These are phyloP conservation scores for Heterotilapia buettikoferi DNA, from an alignment of 2,113 vertebrate genomes.

Conservation along the genomic window DNA sequence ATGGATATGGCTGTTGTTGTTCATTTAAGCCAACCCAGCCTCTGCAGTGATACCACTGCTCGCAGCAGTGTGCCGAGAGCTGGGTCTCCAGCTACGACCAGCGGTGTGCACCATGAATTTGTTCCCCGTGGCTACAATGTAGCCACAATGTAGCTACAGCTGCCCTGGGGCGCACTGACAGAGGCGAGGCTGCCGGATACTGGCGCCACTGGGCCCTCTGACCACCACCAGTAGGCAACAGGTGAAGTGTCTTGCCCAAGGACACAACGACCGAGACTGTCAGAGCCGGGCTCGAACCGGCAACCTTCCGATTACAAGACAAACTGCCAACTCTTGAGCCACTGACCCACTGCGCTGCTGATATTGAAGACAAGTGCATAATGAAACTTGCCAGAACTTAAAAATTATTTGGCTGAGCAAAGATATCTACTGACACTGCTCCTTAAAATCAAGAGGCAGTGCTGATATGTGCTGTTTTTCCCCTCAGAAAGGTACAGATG, in stretches of 20 bases:
- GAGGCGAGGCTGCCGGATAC: too few species aligned
- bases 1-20: not conserved
- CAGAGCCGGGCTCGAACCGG: too few species aligned
- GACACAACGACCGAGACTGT: too few species aligned
- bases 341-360: fast-evolving
- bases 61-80: not conserved
- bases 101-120: not conserved
- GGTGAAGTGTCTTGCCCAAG: too few species aligned
- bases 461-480: not conserved
- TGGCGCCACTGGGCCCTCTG: too few species aligned
- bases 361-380: fast-evolving
- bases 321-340: too few species aligned
- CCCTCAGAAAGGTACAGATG: not conserved
- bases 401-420: not conserved
- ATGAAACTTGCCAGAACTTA: not conserved
- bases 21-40: not conserved
- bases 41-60: not conserved
- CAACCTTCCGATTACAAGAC: too few species aligned
- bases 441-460: not conserved
- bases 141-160: too few species aligned
- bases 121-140: too few species aligned
- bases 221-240: too few species aligned
- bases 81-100: not conserved
- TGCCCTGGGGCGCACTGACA: too few species aligned
- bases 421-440: not conserved